Evolutionary conservation across 2,797 vertebrate species (phyloP).

Genomic region (Semotilus atromaculatus): DNA sequence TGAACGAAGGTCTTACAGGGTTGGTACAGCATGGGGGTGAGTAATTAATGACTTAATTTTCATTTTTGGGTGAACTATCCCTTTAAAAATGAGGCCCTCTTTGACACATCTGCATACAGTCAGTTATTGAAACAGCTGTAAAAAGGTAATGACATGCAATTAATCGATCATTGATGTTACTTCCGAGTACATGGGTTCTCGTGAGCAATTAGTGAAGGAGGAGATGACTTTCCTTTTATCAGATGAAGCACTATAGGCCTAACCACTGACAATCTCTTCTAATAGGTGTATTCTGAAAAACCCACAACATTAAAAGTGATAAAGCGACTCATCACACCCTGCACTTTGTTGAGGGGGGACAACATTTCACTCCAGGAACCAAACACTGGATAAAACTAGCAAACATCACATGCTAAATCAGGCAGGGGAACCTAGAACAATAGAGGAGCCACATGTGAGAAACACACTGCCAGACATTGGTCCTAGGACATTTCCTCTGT

Average conservation of each 20-base stretch:
- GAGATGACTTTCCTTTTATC: neutral
- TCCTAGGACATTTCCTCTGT: slow-evolving; percentile 17
- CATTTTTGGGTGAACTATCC: too few relatives aligned
- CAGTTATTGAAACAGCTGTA: neutral
- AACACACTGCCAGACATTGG: neutral
- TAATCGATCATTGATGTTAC: neutral
- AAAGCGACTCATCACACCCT: neutral
- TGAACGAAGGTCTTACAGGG: too few relatives aligned
- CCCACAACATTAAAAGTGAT: neutral
- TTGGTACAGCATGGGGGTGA: too few relatives aligned
- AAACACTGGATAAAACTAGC: neutral
- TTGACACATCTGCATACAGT: neutral
- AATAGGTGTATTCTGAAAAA: slow-evolving; percentile 7
- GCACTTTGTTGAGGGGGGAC: neutral
- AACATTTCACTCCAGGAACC: neutral
- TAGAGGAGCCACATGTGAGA: neutral
- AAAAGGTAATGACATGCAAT: neutral
- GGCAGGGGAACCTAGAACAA: neutral
- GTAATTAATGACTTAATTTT: too few relatives aligned
- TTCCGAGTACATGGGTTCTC: neutral
- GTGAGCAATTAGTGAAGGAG: neutral
- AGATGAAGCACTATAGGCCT: neutral
- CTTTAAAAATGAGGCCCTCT: neutral
- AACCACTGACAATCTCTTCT: neutral
- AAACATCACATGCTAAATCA: neutral